Base-by-base conservation (phyloP, 2,888 invertebrate genomes). In the Eristalis tenax region DNA sequence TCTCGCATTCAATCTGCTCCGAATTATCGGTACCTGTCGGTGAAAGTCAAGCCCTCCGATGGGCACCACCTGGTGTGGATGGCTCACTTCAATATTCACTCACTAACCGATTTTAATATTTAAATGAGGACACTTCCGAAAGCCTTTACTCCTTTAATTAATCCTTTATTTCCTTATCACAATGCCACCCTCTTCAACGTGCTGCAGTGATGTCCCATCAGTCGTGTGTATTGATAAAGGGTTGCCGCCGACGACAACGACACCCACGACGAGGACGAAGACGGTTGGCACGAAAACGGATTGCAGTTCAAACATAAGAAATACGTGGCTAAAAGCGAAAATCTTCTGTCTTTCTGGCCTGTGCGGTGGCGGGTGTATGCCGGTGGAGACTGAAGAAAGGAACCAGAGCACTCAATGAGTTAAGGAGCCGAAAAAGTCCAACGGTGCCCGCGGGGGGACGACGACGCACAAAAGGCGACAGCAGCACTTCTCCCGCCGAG, bases 61-160 rank as follows among this genome's bases (percentile, higher is more conserved):
- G 32, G 11, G 26, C 57, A 8, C 22, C 50, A 15, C n/a, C 40
- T n/a, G 50, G 63, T 22, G n/a, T 75, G 50, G 57, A 64, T 65
- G 69, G 18, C 66, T 69, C 69, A 64, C 78, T 78, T 74, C 83
- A 83, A 83, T 77, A 83, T 77, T 74, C 83, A 83, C 69, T 84
- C 75, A 73, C 40, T 71, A 75, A 75, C 78, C 78, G 69, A 83
- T 74, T 74, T 83, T 83, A 73, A 83, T 83, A 83, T 83, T 83
- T 83, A 83, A 83, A 78, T 78, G 66, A 84, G 79, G 69, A 79
- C 79, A 79, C 75, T 84, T 75, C 79, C 79, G 66, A 70, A 65
- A 84, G 74, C 79, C 50, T 61, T 66, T 79, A 71, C 75, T 80
- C 43, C 80, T 68, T 74, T 79, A 78, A 83, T 83, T 79, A 83